Evolutionary conservation across 2,113 vertebrate species (phyloP).

Genomic region (Pipa parva): DNA sequence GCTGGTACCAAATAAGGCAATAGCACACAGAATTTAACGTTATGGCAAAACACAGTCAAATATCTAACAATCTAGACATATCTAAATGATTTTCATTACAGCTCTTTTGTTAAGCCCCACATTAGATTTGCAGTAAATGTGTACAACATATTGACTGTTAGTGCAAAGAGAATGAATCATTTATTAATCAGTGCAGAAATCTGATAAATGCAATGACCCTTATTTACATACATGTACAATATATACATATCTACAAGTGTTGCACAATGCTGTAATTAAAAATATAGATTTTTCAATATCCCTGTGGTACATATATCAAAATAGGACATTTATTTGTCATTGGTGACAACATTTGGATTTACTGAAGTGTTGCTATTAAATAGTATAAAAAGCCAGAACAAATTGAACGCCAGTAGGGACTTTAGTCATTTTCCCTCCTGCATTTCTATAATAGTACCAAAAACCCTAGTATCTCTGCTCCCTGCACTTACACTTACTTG

Average conservation of each 20-base stretch:
- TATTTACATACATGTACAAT: slow-evolving; percentile 22
- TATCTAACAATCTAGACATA: not conserved
- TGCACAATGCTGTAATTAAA: not conserved
- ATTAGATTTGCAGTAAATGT: not conserved
- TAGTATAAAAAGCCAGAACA: no score
- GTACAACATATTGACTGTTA: slow-evolving; percentile 20
- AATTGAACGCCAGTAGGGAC: no score
- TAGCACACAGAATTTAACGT: no score
- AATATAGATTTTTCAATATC: not conserved
- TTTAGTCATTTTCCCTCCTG: no score
- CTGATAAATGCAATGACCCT: not conserved
- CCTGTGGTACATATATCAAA: not conserved
- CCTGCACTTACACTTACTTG: no score
- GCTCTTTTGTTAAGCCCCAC: not conserved
- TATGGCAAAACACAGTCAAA: no score
- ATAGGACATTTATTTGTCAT: not conserved
- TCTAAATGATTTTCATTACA: slow-evolving; percentile 12
- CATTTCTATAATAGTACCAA: no score
- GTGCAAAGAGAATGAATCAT: slow-evolving; percentile 28
- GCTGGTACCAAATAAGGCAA: no score
- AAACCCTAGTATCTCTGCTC: no score
- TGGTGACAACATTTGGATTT: no score
- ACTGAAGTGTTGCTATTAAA: not conserved
- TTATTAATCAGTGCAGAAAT: slow-evolving; percentile 21
- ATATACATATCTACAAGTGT: not conserved